These are phyloP conservation scores for Nymphalis io DNA, from an alignment of 1,140 invertebrate species.

Conservation along the genomic window DNA sequence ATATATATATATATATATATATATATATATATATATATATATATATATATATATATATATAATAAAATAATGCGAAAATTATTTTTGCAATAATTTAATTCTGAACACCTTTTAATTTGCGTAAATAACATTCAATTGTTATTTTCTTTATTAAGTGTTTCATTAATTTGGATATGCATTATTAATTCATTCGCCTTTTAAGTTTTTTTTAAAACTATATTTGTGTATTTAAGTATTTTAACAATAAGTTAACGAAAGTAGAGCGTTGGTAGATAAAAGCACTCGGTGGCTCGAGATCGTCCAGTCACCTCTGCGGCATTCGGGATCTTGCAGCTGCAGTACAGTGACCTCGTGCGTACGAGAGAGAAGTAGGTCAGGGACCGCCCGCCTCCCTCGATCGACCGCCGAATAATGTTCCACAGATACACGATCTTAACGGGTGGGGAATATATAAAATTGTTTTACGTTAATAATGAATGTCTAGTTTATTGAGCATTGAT, in stretches of 20 bases:
- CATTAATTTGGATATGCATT: too few species aligned
- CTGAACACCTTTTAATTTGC: too few species aligned
- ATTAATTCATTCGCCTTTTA: not conserved
- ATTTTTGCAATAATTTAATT: too few species aligned
- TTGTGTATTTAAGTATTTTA: constrained; percentile 7
- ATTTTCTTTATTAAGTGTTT: too few species aligned
- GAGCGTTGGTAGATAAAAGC: constrained; percentile 27
- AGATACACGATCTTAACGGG: constrained; percentile 27
- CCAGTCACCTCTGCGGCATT: constrained; percentile 70
- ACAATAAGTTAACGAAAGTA: constrained; percentile 26
- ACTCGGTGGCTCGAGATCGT: constrained; percentile 45
- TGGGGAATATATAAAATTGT: constrained; percentile 14
- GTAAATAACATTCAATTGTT: too few species aligned
- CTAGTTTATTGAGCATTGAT: not conserved
- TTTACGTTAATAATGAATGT: constrained; percentile 8
- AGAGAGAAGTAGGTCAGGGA: constrained; percentile 67
- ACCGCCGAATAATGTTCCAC: constrained; percentile 69
- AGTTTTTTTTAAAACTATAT: not conserved
- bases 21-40: too few species aligned
- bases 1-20: too few species aligned
- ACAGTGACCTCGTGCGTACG: constrained; percentile 77
- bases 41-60: too few species aligned
- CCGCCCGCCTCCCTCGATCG: constrained; percentile 59
- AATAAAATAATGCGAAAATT: too few species aligned
- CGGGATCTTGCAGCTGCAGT: constrained; percentile 72